A percentile compares a stretch with the other conserved stretches of the same genome.
These are phyloP conservation scores for Perizoma affinitatum DNA, from an alignment of 2,888 invertebrate species.

Conservation along the genomic window DNA sequence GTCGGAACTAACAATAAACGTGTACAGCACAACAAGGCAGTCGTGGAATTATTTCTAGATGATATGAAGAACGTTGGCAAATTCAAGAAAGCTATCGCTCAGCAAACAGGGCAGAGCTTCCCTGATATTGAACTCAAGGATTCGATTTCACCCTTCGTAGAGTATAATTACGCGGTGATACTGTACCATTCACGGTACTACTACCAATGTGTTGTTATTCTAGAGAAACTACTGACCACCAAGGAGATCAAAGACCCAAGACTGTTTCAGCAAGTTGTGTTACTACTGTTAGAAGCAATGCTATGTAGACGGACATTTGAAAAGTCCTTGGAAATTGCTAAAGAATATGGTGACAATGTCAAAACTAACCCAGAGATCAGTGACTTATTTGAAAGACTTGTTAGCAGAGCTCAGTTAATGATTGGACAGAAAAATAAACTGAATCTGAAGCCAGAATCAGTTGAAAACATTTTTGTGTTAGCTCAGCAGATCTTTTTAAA, in stretches of 20 bases:
- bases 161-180: slow-evolving; percentile 92
- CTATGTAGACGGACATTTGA: slow-evolving; percentile 74
- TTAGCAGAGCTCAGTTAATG: slow-evolving; percentile 69
- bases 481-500: slow-evolving; percentile 75
- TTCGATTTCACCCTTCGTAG: slow-evolving; percentile 70
- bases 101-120: slow-evolving; percentile 82
- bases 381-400: slow-evolving; percentile 69
- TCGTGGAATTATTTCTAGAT: slow-evolving; percentile 91
- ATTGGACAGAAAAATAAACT: slow-evolving; percentile 61
- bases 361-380: slow-evolving; percentile 62
- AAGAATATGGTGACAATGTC: slow-evolving; percentile 63
- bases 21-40: slow-evolving; percentile 92
- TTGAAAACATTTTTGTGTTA: slow-evolving; percentile 75
- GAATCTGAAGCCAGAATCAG: slow-evolving; percentile 66
- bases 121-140: slow-evolving; percentile 73
- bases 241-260: slow-evolving; percentile 70
- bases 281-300: slow-evolving; percentile 72
- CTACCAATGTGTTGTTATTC: slow-evolving; percentile 83
- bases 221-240: slow-evolving; percentile 68
- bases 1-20: slow-evolving; percentile 87
- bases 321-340: slow-evolving; percentile 70
- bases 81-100: slow-evolving; percentile 87
- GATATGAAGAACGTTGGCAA: slow-evolving; percentile 89
- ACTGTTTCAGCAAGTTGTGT: slow-evolving; percentile 64
- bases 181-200: slow-evolving; percentile 91